A percentile compares a stretch with the other conserved stretches of the same genome.
Evolutionary conservation across 2,888 invertebrate species (phyloP).

Genomic region (Tethea ocularis): DNA sequence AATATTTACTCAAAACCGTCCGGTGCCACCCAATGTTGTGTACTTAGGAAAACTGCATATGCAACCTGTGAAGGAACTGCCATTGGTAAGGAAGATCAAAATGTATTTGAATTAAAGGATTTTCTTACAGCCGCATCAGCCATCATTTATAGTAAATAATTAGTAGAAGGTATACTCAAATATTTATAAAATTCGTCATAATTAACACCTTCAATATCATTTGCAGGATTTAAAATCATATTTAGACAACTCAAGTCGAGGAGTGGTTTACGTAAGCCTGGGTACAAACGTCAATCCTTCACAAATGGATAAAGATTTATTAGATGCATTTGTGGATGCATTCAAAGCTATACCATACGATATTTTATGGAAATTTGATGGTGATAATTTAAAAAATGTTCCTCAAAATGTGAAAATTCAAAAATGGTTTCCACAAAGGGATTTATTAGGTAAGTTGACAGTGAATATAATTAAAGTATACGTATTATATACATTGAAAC

Average conservation of each 20-base stretch:
- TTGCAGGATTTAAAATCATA: slow-evolving; percentile 40
- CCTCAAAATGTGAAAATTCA: slow-evolving; percentile 37
- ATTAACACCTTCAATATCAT: slow-evolving; percentile 21
- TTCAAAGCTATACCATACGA: slow-evolving; percentile 37
- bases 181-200: slow-evolving; percentile 28
- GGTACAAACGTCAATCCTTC: slow-evolving; percentile 38
- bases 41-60: slow-evolving; percentile 26
- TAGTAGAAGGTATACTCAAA: too few species aligned
- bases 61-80: slow-evolving; percentile 21
- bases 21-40: slow-evolving; percentile 28
- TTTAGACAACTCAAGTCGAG: slow-evolving; percentile 34
- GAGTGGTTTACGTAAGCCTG: slow-evolving; percentile 43
- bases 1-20: slow-evolving; percentile 24
- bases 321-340: slow-evolving; percentile 34
- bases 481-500: not conserved
- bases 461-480: not conserved
- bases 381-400: slow-evolving; percentile 22
- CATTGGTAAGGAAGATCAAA: slow-evolving; percentile 19
- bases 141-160: too few species aligned
- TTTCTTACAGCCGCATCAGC: too few species aligned
- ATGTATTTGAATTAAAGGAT: too few species aligned
- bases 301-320: slow-evolving; percentile 31
- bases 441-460: slow-evolving; percentile 34
- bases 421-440: slow-evolving; percentile 45
- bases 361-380: slow-evolving; percentile 43